These are phyloP conservation scores for Eucidaris tribuloides DNA, from an alignment of 35 echinoderm and acorn worm species.

Conservation along the genomic window DNA sequence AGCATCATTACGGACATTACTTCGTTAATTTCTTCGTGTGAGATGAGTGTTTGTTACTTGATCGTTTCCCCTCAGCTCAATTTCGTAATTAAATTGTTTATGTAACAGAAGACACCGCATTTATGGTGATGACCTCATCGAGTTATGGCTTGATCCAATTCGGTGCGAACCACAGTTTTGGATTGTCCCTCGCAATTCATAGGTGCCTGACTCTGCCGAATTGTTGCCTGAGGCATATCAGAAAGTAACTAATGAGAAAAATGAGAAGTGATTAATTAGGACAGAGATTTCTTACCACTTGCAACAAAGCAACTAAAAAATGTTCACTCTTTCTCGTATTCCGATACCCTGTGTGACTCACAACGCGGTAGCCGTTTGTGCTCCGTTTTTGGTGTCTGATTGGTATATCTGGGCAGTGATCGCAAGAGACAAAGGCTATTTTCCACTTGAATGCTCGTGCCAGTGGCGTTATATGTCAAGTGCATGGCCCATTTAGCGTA, in stretches of 20 bases:
- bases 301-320: constrained; percentile 21
- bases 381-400: too few relatives aligned
- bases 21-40: too few relatives aligned
- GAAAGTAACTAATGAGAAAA: constrained; percentile 39
- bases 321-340: constrained; percentile 12
- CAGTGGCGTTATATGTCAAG: too few relatives aligned
- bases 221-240: background rate
- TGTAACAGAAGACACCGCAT: background rate
- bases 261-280: constrained; percentile 36
- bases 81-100: background rate
- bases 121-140: background rate
- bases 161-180: background rate
- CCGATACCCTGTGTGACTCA: constrained; percentile 21
- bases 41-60: background rate
- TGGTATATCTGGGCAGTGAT: background rate
- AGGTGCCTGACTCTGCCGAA: background rate
- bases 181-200: background rate
- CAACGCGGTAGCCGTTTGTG: background rate
- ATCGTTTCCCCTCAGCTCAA: background rate
- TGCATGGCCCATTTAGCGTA: too few relatives aligned
- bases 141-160: background rate
- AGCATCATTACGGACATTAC: too few relatives aligned
- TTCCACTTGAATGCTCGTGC: constrained; percentile 2
- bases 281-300: constrained; percentile 18
- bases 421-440: constrained; percentile 7